Evolutionary conservation across 2,113 vertebrate species (phyloP), one percentile per base, ranked within the genome.

Genomic region (Scortum barcoo): DNA sequence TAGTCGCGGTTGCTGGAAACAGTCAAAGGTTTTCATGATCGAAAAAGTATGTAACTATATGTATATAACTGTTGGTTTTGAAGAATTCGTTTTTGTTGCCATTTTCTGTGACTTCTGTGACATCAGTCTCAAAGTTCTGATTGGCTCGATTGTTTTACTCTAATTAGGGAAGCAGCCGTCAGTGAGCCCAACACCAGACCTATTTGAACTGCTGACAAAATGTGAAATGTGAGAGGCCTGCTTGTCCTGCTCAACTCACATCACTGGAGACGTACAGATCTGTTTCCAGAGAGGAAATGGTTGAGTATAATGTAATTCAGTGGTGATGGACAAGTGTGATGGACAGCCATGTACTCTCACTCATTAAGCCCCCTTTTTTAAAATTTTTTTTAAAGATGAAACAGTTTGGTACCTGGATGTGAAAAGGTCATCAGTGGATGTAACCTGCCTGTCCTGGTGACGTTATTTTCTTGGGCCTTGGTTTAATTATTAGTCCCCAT

Each of bases 401-500:
- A 73, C 51, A 50, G 38, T 83, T 71, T 75, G 28, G 38, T 79
- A 51, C 76, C 54, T 58, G 62, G 14, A 79, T 51, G 42, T 78
- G 57, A 63, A 71, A 81, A 80, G 86, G 86, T 87, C 84, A 87
- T 46, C 54, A 44, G 33, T 46, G 33, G 65, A 80, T 70, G 50
- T 78, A 60, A 87, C 83, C 86, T 50, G 28, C 73, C 58, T 54
- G 2, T 54, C 44, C 60, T 6, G 7, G 12, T 50, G 58, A 61
- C 36, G 10, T 61, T 72, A 53, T 50, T 61, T 75, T 56, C 53
- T 30, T 40, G 8, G 30, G 62, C 24, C 66, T 77, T 56, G 1
- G 17, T 76, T 84, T 90, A 74, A 86, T 89, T 87, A 89, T 86
- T 72, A 70, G 72, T 80, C 73, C 66, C 71, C 56, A 62, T 84